Conservation (phyloP, 2,888 invertebrate genomes). For the Blastobasis lacticolella region DNA sequence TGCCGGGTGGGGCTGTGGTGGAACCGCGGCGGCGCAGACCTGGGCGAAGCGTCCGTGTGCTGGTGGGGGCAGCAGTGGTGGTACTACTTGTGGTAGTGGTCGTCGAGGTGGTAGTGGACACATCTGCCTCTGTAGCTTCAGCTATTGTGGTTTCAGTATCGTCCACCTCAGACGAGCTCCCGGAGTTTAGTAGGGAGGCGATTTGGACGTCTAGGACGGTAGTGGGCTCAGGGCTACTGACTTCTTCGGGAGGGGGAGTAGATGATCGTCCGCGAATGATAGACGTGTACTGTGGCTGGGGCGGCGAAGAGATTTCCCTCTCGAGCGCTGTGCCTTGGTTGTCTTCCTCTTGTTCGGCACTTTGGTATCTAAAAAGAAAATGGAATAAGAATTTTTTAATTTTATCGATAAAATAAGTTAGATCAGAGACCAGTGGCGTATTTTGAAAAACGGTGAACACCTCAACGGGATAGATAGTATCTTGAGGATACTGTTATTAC, state of each 20-base stretch:
- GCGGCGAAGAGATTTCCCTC: constrained; percentile 53
- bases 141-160: constrained; percentile 30
- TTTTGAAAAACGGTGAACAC: too few species aligned
- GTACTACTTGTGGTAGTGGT: constrained; percentile 31
- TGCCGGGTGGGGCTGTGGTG: constrained; percentile 25
- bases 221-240: constrained; percentile 46
- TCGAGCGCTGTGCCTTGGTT: constrained; percentile 50
- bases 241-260: constrained; percentile 32
- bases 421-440: too few species aligned
- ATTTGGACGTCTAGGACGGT: constrained; percentile 62
- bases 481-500: too few species aligned
- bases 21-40: constrained; percentile 8
- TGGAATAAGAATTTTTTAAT: too few species aligned
- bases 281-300: constrained; percentile 57
- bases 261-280: constrained; percentile 52
- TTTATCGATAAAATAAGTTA: too few species aligned
- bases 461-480: too few species aligned
- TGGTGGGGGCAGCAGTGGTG: constrained; percentile 25
- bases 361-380: constrained; percentile 39
- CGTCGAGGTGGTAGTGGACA: constrained; percentile 34
- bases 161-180: constrained; percentile 23
- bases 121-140: constrained; percentile 30
- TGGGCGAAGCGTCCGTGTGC: constrained; percentile 31
- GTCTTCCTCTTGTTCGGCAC: constrained; percentile 40
- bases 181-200: constrained; percentile 56